Base-by-base conservation (phyloP, 2,113 vertebrate species). In the Alethe castanea region DNA sequence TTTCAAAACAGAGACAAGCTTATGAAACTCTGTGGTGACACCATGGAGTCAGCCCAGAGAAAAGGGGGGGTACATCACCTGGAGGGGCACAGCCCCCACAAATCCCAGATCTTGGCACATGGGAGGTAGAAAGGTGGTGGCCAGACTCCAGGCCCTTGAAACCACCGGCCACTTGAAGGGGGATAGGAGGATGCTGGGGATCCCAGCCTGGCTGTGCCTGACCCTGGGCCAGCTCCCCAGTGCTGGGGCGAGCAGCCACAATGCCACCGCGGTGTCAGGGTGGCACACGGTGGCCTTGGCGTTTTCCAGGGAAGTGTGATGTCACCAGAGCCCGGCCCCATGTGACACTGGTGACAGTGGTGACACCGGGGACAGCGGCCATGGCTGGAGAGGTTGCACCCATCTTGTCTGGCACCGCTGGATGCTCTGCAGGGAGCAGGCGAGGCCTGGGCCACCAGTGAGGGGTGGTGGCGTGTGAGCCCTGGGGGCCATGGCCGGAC, bases 81-180 rank as follows among this genome's bases (percentile, higher is more conserved):
- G 2, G 22, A 4, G 19, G n/a, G 28, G 4, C 67, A 26, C 62
- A 47, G 33, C 28, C 61, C 35, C 0, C 57, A 14, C 23, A 2
- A 22, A 3, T 19, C 40, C 36, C 14, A 2, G 20, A 31, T 40
- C 25, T 0, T 7, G 72, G 45, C 28, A 2, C 1, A 0, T 0
- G 7, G 77, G 31, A 44, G 42, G 20, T 57, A 67, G 12, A 28
- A 19, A 54, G 1, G 35, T 2, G 44, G 19, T 40, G 67, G 38
- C 44, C 48, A 2, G 15, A 38, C 28, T 44, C 7, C 6, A 14
- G 33, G 25, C 26, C 11, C 26, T 35, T 0, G 10, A n/a, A 42
- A 60, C 25, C 81, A n/a, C 45, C 0, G 0, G 31, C 19, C 15
- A 6, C 1, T 0, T 12, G 35, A 1, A 0, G 5, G 11, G 36